phyloP scores from a whole-genome alignment of 2,113 vertebrate genomes.

The Macrotus californicus region DNA sequence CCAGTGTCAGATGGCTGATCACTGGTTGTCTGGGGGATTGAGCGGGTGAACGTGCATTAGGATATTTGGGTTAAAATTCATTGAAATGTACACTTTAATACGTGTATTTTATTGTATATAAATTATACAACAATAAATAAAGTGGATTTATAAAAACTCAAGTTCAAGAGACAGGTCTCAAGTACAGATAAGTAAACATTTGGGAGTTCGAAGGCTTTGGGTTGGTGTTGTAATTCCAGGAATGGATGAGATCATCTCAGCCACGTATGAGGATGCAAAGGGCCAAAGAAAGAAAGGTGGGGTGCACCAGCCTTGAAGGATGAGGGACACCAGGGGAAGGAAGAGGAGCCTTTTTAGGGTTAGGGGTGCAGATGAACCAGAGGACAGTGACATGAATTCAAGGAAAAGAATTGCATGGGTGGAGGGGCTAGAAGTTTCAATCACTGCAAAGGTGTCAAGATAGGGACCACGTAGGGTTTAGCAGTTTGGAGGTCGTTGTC shows the following conservation, averaged over 20 bases:
- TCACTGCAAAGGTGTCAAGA: background rate
- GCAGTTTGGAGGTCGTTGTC: background rate
- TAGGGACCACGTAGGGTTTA: background rate
- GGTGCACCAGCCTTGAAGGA: background rate
- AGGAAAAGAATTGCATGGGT: background rate
- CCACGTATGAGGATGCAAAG: background rate
- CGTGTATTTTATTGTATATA: too few species aligned
- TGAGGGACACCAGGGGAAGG: background rate
- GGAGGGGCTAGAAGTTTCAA: background rate
- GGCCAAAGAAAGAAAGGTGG: background rate
- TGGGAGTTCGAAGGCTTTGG: background rate
- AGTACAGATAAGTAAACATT: background rate
- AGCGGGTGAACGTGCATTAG: background rate
- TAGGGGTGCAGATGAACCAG: background rate
- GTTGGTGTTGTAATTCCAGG: background rate
- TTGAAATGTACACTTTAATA: background rate
- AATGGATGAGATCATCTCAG: background rate
- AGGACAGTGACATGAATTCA: background rate
- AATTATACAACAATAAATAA: too few species aligned
- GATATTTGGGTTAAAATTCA: background rate
- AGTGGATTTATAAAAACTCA: background rate
- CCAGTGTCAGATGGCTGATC: background rate
- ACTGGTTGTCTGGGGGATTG: background rate
- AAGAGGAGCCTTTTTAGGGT: background rate
- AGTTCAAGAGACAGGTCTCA: background rate